Evolutionary conservation across 2,888 invertebrate genomes (phyloP), one percentile per base, ranked within the genome.

Genomic region (Polydrusus tereticollis): DNA sequence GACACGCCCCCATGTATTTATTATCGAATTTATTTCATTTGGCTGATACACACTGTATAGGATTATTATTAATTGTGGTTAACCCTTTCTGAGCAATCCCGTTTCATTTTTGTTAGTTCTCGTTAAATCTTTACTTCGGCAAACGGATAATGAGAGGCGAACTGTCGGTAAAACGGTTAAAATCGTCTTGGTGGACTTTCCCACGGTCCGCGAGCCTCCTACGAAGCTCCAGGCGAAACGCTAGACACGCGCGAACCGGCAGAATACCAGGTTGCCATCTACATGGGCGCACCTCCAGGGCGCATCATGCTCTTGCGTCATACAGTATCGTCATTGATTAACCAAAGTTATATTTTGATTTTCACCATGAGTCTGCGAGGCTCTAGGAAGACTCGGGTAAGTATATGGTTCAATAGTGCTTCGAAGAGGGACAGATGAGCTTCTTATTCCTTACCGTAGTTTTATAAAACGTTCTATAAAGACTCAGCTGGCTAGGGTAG

Each of bases 151-250:
- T 78, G 77, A 78, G 77, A 77, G 75, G 75, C 73, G 72, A 74
- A 77, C 75, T 75, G 72, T 77, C 75, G 76, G 77, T 78, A 75
- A 77, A 79, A 78, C 80, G 78, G 79, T 80, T 77, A 80, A 79
- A 77, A 77, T 77, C 78, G 77, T 79, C 80, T 80, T 78, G 78
- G 76, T 76, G 77, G 77, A 74, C 77, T 78, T 80, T 80, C 80
- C 80, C 80, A 80, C 80, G 80, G 79, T 79, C 78, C 76, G 78
- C 77, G 75, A 52, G 52, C 79, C 79, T 82, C 83, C 84, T 84
- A 83, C 84, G 80, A 82, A 82, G 83, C 84, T 83, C 80, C 79
- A 78, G 82, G 83, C 83, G 82, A 82, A 82, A 81, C 80, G 82
- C 81, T 81, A 82, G 84, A 84, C 84, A 84, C 84, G 84, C 83